Evolutionary conservation across 2,113 vertebrate species (phyloP), one percentile per base, ranked within the genome.

Genomic region (Penelope pileata): DNA sequence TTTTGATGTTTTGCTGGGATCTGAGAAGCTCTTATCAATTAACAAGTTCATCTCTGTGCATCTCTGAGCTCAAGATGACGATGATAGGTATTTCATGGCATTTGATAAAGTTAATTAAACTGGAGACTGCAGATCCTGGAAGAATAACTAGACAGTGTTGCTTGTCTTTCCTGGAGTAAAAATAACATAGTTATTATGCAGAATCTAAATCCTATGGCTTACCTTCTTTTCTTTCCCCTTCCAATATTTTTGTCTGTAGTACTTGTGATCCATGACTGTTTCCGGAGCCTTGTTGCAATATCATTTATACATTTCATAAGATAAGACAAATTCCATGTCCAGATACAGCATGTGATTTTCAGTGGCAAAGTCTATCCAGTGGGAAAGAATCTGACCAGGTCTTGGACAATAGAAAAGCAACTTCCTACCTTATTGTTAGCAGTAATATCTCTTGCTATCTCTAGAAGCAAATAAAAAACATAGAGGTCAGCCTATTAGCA

Each of bases 61-160:
- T 73, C 54, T 73, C 66, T n/a, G 66, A 86, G 90, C 68, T 29
- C 56, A 48, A 86, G 53, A 29, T 62, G 76, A 53, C 34, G 51
- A 40, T 24, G 40, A 73, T 56, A 64, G 15, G 18, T 36, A 81
- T 86, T 89, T 78, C 42, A 42, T 64, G 76, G 59, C 29, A n/a
- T 82, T 86, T 86, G 81, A 74, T 90, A 63, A 77, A 63, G 48
- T 83, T 90, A 92, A 83, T 94, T 91, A 86, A 73, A 90, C 19
- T 48, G 66, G 48, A 78, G 76, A 45, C n/a, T 83, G 60, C 53
- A 74, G 53, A 86, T 47, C 76, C 47, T 68, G 21, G n/a, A 85
- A 45, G 85, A 94, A 64, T 82, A 67, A 56, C 40, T 77, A 77
- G 77, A 48, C 40, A 89, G 29, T 29, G 12, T 36, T 74, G 10